Percentiles rank a stretch among this genome's conserved stretches.
These are phyloP conservation scores for Didymodactylos carnosus DNA, from an alignment of 2,888 invertebrate genomes.

Conservation along the genomic window DNA sequence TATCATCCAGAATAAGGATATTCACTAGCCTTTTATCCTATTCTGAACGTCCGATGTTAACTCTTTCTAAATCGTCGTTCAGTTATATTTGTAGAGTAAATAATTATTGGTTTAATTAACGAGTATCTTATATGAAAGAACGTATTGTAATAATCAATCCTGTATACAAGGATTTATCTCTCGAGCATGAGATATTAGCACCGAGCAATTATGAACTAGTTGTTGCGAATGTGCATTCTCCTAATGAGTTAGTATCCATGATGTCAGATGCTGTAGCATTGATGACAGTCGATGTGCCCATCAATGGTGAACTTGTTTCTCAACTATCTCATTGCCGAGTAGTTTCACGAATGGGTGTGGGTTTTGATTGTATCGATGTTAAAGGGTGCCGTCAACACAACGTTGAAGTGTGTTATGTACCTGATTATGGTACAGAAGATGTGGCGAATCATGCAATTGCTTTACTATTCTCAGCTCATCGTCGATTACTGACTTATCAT, in stretches of 20 bases:
- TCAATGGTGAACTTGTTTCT: neutral
- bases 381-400: neutral
- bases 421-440: conserved; percentile 1
- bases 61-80: too few species aligned
- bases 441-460: conserved; percentile 9
- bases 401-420: conserved; percentile 5
- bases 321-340: neutral
- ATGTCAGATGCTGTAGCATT: neutral
- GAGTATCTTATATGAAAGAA: too few species aligned
- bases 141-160: neutral
- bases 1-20: too few species aligned
- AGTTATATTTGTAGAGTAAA: too few species aligned
- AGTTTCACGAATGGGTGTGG: conserved; percentile 1
- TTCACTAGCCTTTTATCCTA: too few species aligned
- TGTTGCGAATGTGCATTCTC: neutral
- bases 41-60: too few species aligned
- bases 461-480: neutral
- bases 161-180: neutral
- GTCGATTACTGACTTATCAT: neutral
- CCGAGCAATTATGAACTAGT: neutral
- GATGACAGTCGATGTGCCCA: neutral
- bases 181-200: neutral
- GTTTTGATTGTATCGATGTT: conserved; percentile 10
- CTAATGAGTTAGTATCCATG: neutral
- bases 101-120: too few species aligned